A percentile compares a stretch with the other conserved stretches of the same genome.
Conservation (phyloP, 2,113 vertebrate species). For the Lontra canadensis region DNA sequence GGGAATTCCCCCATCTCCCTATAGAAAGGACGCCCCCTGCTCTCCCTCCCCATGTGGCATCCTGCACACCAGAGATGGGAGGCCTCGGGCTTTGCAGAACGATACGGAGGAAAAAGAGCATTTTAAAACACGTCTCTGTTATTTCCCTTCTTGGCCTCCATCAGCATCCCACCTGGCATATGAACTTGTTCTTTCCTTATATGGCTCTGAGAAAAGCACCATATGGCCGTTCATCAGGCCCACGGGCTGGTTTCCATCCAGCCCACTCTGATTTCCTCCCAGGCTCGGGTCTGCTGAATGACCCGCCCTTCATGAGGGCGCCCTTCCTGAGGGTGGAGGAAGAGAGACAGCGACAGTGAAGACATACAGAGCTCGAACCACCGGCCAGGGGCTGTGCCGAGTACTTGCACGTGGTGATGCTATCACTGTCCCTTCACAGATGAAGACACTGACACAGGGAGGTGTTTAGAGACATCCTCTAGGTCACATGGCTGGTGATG, state of each 20-base stretch:
- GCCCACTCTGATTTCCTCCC: slow-evolving; percentile 36
- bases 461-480: not conserved
- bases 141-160: not conserved
- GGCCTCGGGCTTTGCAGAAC: not conserved
- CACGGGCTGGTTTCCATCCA: not conserved
- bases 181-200: slow-evolving; percentile 28
- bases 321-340: not conserved
- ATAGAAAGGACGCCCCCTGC: not conserved
- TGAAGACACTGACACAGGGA: not conserved
- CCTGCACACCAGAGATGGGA: not conserved
- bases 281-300: not conserved
- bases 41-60: not conserved
- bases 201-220: slow-evolving; percentile 30
- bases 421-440: not conserved
- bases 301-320: not conserved
- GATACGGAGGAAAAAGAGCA: not conserved
- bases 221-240: slow-evolving; percentile 17
- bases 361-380: fast-evolving
- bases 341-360: not conserved
- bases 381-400: not conserved
- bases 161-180: not conserved
- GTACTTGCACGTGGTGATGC: fast-evolving
- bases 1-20: not conserved
- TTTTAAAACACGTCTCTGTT: not conserved
- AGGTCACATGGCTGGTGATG: not conserved